Evolutionary conservation across 2,113 vertebrate species (phyloP).

Genomic region (Aphyosemion australe): DNA sequence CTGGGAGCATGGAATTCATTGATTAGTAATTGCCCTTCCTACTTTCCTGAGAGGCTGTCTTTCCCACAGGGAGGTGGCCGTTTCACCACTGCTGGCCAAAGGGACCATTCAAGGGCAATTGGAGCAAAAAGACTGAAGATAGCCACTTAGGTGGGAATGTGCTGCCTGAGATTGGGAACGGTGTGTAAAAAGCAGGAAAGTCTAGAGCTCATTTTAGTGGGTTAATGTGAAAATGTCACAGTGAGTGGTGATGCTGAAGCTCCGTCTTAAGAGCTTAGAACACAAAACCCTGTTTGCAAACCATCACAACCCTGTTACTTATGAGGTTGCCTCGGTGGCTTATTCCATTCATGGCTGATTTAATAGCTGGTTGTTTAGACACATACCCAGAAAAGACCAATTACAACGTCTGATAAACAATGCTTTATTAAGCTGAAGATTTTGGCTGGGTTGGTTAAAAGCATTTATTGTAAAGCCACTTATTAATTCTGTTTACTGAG

Average conservation of each 20-base stretch:
- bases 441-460: neutral
- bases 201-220: constrained; percentile 1
- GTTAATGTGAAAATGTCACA: constrained; percentile 24
- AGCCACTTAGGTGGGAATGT: constrained; percentile 49
- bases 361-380: neutral
- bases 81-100: constrained; percentile 56
- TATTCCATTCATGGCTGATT: neutral
- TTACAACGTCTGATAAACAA: neutral
- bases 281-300: neutral
- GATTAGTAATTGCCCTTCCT: constrained; percentile 62
- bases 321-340: neutral
- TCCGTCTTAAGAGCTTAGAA: constrained; percentile 28
- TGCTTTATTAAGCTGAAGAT: neutral
- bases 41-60: constrained; percentile 57
- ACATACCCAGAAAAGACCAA: neutral
- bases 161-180: constrained; percentile 24
- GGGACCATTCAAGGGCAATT: constrained; percentile 65
- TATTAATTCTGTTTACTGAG: too few species aligned
- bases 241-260: neutral
- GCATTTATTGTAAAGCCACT: neutral
- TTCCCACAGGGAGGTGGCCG: constrained; percentile 47
- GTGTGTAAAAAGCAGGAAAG: constrained; percentile 17
- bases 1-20: constrained; percentile 51
- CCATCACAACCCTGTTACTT: neutral
- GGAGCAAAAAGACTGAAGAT: constrained; percentile 49